These are phyloP conservation scores for Synergus japonicus DNA, from an alignment of 2,888 invertebrate genomes.

Conservation along the genomic window DNA sequence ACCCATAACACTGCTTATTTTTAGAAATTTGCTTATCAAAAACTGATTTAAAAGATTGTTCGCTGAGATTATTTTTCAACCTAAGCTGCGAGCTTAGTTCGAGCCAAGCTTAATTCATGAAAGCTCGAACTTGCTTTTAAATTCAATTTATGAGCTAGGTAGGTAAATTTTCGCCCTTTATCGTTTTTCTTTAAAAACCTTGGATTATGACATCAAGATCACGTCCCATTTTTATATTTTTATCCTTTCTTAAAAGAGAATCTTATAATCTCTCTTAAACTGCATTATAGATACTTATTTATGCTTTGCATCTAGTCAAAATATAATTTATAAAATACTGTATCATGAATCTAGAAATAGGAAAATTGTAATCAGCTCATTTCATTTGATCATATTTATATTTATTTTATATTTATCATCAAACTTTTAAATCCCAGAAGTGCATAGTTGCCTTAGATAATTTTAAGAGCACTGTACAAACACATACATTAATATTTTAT, in stretches of 20 bases:
- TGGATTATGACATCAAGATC: not conserved
- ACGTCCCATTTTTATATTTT: not conserved
- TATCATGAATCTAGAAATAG: not conserved
- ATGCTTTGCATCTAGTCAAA: conserved; percentile 14
- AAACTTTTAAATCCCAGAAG: too few relatives aligned
- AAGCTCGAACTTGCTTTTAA: too few relatives aligned
- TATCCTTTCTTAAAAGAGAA: not conserved
- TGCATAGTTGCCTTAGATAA: not conserved
- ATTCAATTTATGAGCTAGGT: too few relatives aligned
- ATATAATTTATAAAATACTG: not conserved
- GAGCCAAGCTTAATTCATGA: too few relatives aligned
- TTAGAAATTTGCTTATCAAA: not conserved
- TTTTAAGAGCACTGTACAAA: not conserved
- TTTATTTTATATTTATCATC: too few relatives aligned
- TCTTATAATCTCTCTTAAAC: not conserved
- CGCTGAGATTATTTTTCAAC: not conserved
- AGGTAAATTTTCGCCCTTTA: too few relatives aligned
- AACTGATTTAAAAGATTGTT: not conserved
- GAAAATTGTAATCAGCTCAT: not conserved
- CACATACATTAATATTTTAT: not conserved
- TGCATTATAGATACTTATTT: not conserved
- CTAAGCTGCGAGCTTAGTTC: too few relatives aligned
- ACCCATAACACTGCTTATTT: not conserved
- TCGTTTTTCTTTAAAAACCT: not conserved
- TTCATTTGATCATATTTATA: too few relatives aligned